phyloP scores from a whole-genome alignment of 1,140 invertebrate species.

The Drosophila arizonae region DNA sequence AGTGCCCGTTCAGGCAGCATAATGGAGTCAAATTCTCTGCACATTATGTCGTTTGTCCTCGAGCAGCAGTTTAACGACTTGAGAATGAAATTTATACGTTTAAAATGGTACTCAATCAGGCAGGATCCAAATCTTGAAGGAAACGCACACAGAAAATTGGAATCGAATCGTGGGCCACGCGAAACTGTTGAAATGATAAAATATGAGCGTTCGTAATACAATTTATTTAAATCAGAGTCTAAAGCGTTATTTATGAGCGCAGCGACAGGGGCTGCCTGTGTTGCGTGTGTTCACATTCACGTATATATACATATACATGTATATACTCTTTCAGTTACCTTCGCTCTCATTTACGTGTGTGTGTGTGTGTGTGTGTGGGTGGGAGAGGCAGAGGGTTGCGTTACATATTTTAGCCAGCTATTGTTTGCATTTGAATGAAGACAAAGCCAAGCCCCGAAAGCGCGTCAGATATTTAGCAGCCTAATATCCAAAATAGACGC shows the following conservation, averaged over 20 bases:
- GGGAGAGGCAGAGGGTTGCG: constrained; percentile 3
- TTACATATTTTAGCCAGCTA: constrained; percentile 57
- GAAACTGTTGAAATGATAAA: constrained; percentile 75
- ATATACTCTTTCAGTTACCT: background rate
- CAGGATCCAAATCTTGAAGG: constrained; percentile 11
- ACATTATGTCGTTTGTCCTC: constrained; percentile 14
- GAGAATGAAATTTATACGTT: constrained; percentile 54
- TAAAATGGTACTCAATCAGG: constrained; percentile 57
- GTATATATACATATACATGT: background rate
- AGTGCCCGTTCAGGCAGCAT: background rate
- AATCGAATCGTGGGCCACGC: constrained; percentile 29
- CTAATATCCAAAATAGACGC: constrained; percentile 59
- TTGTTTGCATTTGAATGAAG: constrained; percentile 77
- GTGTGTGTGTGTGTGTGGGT: constrained; percentile 11
- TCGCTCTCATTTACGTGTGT: constrained; percentile 6
- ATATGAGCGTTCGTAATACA: constrained; percentile 76
- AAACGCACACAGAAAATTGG: constrained; percentile 51
- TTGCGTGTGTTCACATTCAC: constrained; percentile 8
- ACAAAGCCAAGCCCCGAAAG: constrained; percentile 78
- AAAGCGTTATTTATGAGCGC: constrained; percentile 79
- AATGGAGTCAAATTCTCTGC: constrained; percentile 19
- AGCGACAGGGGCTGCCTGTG: constrained; percentile 16
- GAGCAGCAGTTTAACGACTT: constrained; percentile 23
- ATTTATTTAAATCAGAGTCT: constrained; percentile 81
- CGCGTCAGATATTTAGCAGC: constrained; percentile 73